Percentiles rank a stretch among this genome's conserved stretches.
Evolutionary conservation across 2,888 invertebrate species (phyloP).

Genomic region (Caenorhabditis becei): DNA sequence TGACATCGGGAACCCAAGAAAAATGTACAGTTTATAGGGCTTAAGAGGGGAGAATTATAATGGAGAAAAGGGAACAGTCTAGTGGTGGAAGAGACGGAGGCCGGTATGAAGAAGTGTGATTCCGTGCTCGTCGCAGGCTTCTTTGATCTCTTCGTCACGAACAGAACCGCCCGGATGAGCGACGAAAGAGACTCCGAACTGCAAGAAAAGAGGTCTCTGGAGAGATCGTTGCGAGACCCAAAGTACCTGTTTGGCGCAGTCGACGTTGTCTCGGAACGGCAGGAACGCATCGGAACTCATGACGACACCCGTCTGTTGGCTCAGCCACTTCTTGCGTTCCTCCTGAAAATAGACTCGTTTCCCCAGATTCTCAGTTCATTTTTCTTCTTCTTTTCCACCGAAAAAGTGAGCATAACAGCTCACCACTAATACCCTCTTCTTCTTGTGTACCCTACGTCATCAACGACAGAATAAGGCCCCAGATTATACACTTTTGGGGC

Average conservation of each 20-base stretch:
- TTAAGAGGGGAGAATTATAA: neutral
- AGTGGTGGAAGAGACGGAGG: conserved; percentile 90
- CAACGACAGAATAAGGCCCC: neutral
- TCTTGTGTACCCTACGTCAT: conserved; percentile 37
- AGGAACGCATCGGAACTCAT: conserved; percentile 98
- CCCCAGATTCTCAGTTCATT: neutral
- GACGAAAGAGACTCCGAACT: conserved; percentile 95
- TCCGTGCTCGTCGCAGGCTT: conserved; percentile 93
- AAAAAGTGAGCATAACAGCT: conserved; percentile 27
- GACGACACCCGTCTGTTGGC: conserved; percentile 86
- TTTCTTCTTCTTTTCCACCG: conserved; percentile 2
- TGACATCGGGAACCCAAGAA: conserved; percentile 18
- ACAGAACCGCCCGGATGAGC: conserved; percentile 95
- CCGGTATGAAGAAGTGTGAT: conserved; percentile 92
- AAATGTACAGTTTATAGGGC: conserved; percentile 38
- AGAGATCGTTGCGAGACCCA: neutral
- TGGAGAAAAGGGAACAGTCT: conserved; percentile 17
- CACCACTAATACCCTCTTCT: conserved; percentile 38
- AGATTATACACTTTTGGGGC: conserved; percentile 42
- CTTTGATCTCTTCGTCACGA: conserved; percentile 92
- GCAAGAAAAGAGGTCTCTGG: conserved; percentile 82
- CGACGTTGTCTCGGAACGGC: conserved; percentile 97
- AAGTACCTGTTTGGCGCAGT: conserved; percentile 83
- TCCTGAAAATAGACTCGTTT: conserved; percentile 70
- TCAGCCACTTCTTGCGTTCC: conserved; percentile 83